Evolutionary conservation across 2,113 vertebrate species (phyloP), one percentile per base, ranked within the genome.

Genomic region (Mus spicilegus): DNA sequence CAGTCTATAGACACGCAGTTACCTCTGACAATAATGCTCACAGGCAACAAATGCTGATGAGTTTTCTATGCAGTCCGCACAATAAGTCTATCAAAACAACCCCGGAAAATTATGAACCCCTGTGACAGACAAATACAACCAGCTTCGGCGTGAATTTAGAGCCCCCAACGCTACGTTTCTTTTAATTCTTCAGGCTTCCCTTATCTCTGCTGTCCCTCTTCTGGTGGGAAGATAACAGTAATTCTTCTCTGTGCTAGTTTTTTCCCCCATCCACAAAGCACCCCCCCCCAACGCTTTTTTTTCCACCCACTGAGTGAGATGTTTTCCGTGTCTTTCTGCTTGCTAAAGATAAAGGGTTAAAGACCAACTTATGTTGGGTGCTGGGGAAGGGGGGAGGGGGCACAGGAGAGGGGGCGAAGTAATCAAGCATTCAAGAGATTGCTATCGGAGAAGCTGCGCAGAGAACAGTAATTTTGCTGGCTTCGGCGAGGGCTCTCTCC

Each of bases 301-400:
- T 98, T 98, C 98, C 97, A 98, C 99, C 98, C 98, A 98, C 98
- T 99, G 98, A 99, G 98, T 98, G 98, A 98, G 99, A 99, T 99
- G 99, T 99, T 99, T 99, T 99, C 98, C 98, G 97, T 98, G 99
- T 99, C 99, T 99, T 99, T 99, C 99, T 99, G 99, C 99, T 99
- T 98, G 98, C 99, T 99, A 98, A 99, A 99, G 99, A 99, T 99
- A 99, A 99, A 99, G 99, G 99, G 99, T 99, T 99, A 99, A 99
- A 99, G 99, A 99, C 99, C 99, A 99, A 99, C 99, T 99, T 99
- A 98, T 99, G 99, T 99, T 99, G 98, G 99, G 99, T 98, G 99
- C 98, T 99, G 93, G 88, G 96, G 88, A 93, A 95, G 77, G 65
- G 89, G 94, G 97, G 95, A 96, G 95, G 97, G 93, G 88, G 85